Evolutionary conservation across 2,797 vertebrate species (phyloP).

Genomic region (Clarias laeviceps): DNA sequence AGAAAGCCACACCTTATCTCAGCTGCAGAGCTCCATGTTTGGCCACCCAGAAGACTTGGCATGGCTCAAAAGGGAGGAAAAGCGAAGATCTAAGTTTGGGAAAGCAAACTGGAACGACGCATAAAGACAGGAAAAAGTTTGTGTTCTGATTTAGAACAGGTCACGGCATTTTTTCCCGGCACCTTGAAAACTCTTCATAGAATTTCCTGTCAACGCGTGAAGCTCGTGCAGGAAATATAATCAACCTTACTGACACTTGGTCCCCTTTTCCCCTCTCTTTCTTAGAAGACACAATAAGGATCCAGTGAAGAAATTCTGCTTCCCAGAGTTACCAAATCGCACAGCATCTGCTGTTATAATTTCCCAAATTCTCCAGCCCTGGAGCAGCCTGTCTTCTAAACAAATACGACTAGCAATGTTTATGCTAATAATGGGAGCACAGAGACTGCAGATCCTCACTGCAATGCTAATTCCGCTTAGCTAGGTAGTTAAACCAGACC

Average conservation of each 20-base stretch:
- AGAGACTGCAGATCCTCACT: constrained; percentile 23
- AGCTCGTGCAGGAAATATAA: constrained; percentile 22
- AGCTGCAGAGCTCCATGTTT: constrained; percentile 46
- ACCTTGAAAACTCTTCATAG: constrained; percentile 51
- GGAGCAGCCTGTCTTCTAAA: constrained; percentile 39
- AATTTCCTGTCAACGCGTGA: constrained; percentile 42
- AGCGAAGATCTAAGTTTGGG: constrained; percentile 55
- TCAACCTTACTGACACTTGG: constrained; percentile 40
- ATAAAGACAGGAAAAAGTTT: constrained; percentile 56
- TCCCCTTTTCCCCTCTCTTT: background rate
- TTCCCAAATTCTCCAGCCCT: constrained; percentile 44
- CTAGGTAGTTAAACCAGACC: constrained; percentile 17
- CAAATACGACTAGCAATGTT: constrained; percentile 52
- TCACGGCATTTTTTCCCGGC: constrained; percentile 50
- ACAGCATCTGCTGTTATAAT: constrained; percentile 57
- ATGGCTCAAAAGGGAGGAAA: constrained; percentile 50
- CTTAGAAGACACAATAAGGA: constrained; percentile 23
- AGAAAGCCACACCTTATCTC: constrained; percentile 52
- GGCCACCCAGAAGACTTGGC: constrained; percentile 39
- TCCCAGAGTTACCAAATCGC: constrained; percentile 32
- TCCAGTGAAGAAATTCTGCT: constrained; percentile 16
- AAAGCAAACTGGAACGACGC: constrained; percentile 50
- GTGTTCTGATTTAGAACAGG: constrained; percentile 50
- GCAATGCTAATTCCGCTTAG: constrained; percentile 25
- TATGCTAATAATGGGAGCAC: constrained; percentile 34